Percentiles rank a stretch among this genome's conserved stretches.
These are phyloP conservation scores for Burhinus bistriatus DNA, from an alignment of 2,113 vertebrate species.

Conservation along the genomic window DNA sequence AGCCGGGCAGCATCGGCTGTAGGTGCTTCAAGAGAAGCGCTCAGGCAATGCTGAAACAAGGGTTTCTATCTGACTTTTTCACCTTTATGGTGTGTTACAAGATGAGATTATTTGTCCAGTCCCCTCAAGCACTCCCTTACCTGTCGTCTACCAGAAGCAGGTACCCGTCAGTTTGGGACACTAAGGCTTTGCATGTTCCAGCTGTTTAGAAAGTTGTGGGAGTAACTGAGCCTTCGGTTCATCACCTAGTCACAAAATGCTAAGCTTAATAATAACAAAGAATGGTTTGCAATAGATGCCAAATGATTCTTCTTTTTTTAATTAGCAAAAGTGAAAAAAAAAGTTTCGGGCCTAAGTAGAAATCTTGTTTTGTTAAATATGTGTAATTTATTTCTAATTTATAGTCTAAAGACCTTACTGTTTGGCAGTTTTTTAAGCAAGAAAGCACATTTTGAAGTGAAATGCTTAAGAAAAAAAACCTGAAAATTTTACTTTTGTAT, in stretches of 20 bases:
- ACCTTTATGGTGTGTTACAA: not conserved
- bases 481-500: not conserved
- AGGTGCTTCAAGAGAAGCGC: not conserved
- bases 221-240: not conserved
- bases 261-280: not conserved
- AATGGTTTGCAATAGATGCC: not conserved
- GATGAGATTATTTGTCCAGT: too few relatives aligned
- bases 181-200: not conserved
- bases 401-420: rapidly evolving
- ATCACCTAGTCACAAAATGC: not conserved
- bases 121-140: not conserved
- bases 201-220: not conserved
- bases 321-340: not conserved
- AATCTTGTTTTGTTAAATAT: not conserved
- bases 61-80: not conserved
- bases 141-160: not conserved
- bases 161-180: not conserved
- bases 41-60: not conserved
- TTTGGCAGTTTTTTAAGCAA: not conserved
- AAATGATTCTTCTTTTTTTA: not conserved
- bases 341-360: not conserved
- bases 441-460: not conserved
- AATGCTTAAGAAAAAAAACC: rapidly evolving
- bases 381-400: not conserved
- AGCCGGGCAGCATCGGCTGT: not conserved